Evolutionary conservation across 2,888 invertebrate genomes (phyloP).

Genomic region (Plebejus melissa): DNA sequence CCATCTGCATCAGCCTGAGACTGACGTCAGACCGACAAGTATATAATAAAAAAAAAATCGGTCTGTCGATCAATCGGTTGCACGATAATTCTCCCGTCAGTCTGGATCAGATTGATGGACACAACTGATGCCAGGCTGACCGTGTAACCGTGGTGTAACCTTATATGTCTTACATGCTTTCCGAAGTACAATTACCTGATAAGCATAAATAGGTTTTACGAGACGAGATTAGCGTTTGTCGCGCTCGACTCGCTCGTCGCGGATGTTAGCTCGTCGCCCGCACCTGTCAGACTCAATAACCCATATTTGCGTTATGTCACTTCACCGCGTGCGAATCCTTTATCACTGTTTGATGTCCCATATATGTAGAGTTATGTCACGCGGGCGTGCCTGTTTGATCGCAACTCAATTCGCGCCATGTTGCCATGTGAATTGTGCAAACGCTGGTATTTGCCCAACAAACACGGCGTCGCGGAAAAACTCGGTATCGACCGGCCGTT

Average conservation of each 20-base stretch:
- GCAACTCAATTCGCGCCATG: conserved; percentile 53
- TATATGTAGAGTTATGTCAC: conserved; percentile 46
- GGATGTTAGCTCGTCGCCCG: conserved; percentile 51
- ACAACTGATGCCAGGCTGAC: too few species aligned
- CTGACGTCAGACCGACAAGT: too few species aligned
- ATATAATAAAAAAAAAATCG: too few species aligned
- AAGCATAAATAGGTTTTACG: not conserved
- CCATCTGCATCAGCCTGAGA: too few species aligned
- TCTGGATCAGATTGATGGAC: too few species aligned
- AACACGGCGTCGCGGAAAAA: conserved; percentile 19
- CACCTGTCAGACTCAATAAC: conserved; percentile 53
- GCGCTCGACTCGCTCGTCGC: conserved; percentile 29
- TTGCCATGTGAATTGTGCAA: conserved; percentile 47
- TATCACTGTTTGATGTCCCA: conserved; percentile 33
- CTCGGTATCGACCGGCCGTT: conserved; percentile 44
- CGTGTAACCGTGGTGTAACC: too few species aligned
- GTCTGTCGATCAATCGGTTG: too few species aligned
- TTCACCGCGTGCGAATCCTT: conserved; percentile 39
- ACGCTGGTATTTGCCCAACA: conserved; percentile 21
- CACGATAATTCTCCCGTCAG: too few species aligned
- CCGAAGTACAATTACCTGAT: not conserved
- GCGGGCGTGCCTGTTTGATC: conserved; percentile 61
- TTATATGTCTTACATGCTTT: not conserved
- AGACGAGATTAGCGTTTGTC: not conserved
- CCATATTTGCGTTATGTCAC: conserved; percentile 65